Percentiles rank a stretch among this genome's conserved stretches.
Conservation (phyloP, 2,797 vertebrate genomes). For the Melanotaenia maccullochi region DNA sequence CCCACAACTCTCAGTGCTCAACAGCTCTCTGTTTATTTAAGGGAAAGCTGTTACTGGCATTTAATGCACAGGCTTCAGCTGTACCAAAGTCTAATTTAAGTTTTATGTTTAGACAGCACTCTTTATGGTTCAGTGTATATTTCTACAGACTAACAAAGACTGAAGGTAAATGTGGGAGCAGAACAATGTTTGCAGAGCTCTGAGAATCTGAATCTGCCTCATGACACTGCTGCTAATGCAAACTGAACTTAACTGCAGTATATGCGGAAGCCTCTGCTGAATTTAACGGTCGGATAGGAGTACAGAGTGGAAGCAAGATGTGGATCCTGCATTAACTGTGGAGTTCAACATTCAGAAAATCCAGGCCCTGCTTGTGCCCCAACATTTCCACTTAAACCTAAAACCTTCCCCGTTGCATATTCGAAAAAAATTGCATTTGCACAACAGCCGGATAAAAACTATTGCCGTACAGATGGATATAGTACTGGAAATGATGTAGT, state of each 20-base stretch:
- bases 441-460: background rate
- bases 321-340: slow-evolving; percentile 16
- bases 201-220: slow-evolving; percentile 38
- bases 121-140: slow-evolving; percentile 16
- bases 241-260: slow-evolving; percentile 59
- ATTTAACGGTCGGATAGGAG: slow-evolving; percentile 41
- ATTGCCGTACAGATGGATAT: background rate
- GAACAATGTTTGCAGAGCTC: slow-evolving; percentile 54
- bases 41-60: slow-evolving; percentile 28
- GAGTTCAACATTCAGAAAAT: slow-evolving; percentile 19
- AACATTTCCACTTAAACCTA: no score
- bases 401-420: no score
- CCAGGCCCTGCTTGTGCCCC: no score
- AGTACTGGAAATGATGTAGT: background rate
- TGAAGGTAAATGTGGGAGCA: slow-evolving; percentile 29
- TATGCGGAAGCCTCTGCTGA: slow-evolving; percentile 49
- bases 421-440: background rate
- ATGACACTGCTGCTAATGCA: slow-evolving; percentile 57
- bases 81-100: slow-evolving; percentile 24
- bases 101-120: slow-evolving; percentile 22
- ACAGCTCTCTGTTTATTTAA: slow-evolving; percentile 33
- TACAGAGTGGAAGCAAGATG: slow-evolving; percentile 32
- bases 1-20: slow-evolving; percentile 23
- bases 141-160: slow-evolving; percentile 38
- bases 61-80: slow-evolving; percentile 33